phyloP scores from a whole-genome alignment of 2,888 invertebrate species.

The Dichetophora obliterata region DNA sequence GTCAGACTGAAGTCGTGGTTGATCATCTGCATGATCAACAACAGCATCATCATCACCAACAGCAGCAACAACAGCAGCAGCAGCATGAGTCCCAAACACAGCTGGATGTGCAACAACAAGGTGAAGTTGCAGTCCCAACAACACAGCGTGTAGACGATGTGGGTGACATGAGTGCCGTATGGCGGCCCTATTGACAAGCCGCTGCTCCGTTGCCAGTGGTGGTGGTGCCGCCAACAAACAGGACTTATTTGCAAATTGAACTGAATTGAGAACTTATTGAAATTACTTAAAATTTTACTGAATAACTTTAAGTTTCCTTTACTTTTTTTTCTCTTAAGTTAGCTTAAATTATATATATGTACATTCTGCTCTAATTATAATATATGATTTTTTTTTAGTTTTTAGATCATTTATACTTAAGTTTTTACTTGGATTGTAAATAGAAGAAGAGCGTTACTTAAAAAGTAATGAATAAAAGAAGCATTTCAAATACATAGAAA shows the following conservation, averaged over 20 bases:
- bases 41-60: constrained; percentile 65
- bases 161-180: constrained; percentile 74
- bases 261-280: constrained; percentile 53
- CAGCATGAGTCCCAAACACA: constrained; percentile 65
- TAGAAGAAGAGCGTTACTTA: neutral
- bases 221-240: constrained; percentile 28
- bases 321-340: neutral
- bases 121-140: constrained; percentile 39
- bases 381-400: neutral
- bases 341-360: neutral
- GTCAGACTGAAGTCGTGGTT: constrained; percentile 45
- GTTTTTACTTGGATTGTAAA: constrained; percentile 33
- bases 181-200: constrained; percentile 80
- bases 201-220: constrained; percentile 31
- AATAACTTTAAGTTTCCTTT: constrained; percentile 20
- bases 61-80: constrained; percentile 54
- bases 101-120: constrained; percentile 40
- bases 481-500: too few species aligned
- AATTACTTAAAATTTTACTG: neutral
- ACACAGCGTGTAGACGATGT: constrained; percentile 58
- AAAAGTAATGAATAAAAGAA: too few species aligned
- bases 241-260: constrained; percentile 62
- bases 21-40: constrained; percentile 53
- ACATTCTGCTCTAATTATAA: neutral
- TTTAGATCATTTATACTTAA: constrained; percentile 26